Conservation (phyloP, 2,888 invertebrate species). For the Nesidiocoris tenuis region DNA sequence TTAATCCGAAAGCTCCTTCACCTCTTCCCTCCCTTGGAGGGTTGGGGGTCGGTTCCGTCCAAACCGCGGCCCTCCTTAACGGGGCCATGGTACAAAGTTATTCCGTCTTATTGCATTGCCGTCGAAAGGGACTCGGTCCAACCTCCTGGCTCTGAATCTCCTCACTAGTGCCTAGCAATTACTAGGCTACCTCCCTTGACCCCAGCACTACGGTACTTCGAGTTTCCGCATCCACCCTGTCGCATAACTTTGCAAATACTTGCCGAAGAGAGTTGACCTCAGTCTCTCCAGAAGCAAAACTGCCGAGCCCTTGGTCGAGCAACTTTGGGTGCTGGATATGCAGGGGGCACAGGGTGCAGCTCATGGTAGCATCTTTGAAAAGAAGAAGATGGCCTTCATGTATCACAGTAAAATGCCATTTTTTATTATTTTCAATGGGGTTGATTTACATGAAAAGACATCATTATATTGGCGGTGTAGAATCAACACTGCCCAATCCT, state of each 20-base stretch:
- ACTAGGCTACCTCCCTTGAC: not conserved
- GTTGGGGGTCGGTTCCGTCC: slow-evolving; percentile 1
- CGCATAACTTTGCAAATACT: slow-evolving; percentile 47
- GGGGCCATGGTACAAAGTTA: slow-evolving; percentile 44
- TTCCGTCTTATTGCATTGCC: slow-evolving; percentile 46
- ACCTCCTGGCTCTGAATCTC: slow-evolving; percentile 9
- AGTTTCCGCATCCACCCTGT: slow-evolving; percentile 15
- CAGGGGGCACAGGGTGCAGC: too few species aligned
- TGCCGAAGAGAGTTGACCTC: not conserved
- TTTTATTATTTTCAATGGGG: too few species aligned
- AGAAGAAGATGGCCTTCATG: too few species aligned
- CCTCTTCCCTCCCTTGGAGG: not conserved
- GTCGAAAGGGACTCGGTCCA: slow-evolving; percentile 19
- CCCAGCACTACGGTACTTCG: not conserved
- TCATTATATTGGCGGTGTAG: too few species aligned
- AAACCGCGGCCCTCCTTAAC: slow-evolving; percentile 15
- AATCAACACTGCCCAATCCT: too few species aligned
- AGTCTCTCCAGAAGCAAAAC: not conserved
- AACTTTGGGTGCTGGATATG: too few species aligned
- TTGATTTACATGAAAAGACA: too few species aligned
- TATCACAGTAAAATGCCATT: too few species aligned
- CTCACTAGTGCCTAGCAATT: not conserved
- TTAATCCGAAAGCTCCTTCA: slow-evolving; percentile 46
- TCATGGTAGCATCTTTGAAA: too few species aligned
- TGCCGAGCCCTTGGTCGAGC: not conserved